Conservation (phyloP, 2,113 vertebrate species). For the Sterrhoptilus dennistouni region DNA sequence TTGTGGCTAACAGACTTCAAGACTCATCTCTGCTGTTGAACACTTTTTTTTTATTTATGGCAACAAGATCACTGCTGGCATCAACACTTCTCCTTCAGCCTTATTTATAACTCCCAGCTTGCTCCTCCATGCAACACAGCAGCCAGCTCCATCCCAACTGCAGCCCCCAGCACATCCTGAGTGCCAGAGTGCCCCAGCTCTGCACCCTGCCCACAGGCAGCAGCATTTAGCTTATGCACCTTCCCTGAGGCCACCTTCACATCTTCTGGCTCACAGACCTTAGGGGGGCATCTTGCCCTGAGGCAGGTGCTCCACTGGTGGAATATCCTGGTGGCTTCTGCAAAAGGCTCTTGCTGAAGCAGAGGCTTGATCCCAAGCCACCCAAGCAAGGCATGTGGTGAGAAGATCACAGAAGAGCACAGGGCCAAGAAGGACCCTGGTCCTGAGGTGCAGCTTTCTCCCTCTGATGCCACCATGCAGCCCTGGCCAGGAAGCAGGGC, state of each 20-base stretch:
- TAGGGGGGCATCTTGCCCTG: neutral
- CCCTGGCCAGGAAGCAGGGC: neutral
- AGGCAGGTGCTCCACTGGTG: neutral
- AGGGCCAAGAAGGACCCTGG: neutral
- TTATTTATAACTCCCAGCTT: neutral
- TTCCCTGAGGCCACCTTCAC: neutral
- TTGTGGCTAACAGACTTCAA: neutral
- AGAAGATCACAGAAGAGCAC: neutral
- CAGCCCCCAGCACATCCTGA: neutral
- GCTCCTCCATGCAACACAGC: neutral
- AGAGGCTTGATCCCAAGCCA: fast-evolving
- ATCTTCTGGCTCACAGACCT: neutral
- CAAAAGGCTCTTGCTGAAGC: neutral
- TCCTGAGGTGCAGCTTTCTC: neutral
- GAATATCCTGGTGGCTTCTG: neutral
- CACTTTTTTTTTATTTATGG: neutral
- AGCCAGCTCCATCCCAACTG: fast-evolving
- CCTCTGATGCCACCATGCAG: neutral
- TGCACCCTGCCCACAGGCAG: neutral
- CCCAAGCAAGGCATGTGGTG: neutral
- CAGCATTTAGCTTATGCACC: neutral
- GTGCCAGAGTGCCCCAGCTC: neutral
- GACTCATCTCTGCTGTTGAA: neutral
- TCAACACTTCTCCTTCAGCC: neutral
- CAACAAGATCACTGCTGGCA: neutral